Evolutionary conservation across 2,888 invertebrate species (phyloP).

Genomic region (Lissonota sp.): DNA sequence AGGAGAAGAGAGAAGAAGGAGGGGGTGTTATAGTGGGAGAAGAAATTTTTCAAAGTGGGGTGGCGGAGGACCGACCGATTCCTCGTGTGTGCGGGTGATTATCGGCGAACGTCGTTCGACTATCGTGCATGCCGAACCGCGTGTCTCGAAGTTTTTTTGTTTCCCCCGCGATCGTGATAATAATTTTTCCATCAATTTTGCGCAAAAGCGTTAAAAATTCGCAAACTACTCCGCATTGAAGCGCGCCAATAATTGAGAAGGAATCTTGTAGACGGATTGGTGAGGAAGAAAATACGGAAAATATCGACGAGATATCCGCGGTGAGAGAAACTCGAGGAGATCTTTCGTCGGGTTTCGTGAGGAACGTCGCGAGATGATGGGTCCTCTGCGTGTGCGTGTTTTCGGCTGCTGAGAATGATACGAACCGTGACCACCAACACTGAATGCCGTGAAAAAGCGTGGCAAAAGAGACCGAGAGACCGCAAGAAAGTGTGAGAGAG

Average conservation of each 20-base stretch:
- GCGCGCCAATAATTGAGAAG: too few relatives aligned
- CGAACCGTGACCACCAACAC: neutral
- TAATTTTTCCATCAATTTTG: too few relatives aligned
- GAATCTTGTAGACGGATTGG: too few relatives aligned
- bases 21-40: constrained; percentile 62
- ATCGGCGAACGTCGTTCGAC: constrained; percentile 69
- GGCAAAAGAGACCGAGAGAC: neutral
- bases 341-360: neutral
- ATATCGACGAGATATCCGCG: neutral
- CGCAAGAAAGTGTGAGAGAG: constrained; percentile 8
- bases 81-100: constrained; percentile 67
- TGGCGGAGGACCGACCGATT: constrained; percentile 66
- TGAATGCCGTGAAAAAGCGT: neutral
- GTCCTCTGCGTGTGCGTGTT: constrained; percentile 1
- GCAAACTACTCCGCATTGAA: too few relatives aligned
- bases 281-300: too few relatives aligned
- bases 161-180: constrained; percentile 16
- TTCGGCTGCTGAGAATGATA: neutral
- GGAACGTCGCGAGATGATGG: constrained; percentile 12
- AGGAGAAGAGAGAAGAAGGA: constrained; percentile 28
- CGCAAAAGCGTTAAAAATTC: too few relatives aligned
- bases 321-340: constrained; percentile 24
- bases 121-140: constrained; percentile 66
- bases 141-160: constrained; percentile 42
- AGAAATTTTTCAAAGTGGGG: constrained; percentile 66